Percentiles rank a stretch among this genome's conserved stretches.
Conservation (phyloP, 2,888 invertebrate genomes). For the Clitarchus hookeri region DNA sequence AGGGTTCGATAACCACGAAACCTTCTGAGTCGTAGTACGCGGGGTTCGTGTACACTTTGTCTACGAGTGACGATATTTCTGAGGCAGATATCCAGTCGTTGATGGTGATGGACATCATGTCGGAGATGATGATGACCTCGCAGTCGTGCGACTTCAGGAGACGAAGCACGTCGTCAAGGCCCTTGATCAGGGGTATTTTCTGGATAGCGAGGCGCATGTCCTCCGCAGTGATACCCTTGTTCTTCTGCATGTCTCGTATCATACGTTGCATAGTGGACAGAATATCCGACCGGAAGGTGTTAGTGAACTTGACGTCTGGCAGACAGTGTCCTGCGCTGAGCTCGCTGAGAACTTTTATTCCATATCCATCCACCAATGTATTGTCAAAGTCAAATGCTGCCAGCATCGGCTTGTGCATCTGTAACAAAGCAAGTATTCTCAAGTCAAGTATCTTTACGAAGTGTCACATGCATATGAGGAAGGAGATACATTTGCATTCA, state of each 20-base stretch:
- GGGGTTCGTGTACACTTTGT: constrained; percentile 72
- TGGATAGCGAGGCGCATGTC: constrained; percentile 61
- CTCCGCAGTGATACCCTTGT: constrained; percentile 56
- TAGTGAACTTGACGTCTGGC: neutral
- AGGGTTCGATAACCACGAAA: constrained; percentile 63
- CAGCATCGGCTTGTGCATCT: constrained; percentile 54
- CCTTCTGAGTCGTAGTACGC: constrained; percentile 64
- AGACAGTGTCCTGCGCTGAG: neutral
- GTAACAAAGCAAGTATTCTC: constrained; percentile 33
- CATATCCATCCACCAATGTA: constrained; percentile 73
- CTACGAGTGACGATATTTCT: constrained; percentile 54
- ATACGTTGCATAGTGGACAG: constrained; percentile 67
- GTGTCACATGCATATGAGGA: too few relatives aligned
- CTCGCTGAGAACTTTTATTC: neutral
- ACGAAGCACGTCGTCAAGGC: constrained; percentile 64
- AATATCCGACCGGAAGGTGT: neutral
- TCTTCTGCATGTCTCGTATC: constrained; percentile 62
- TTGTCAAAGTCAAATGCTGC: constrained; percentile 82
- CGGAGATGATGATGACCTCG: constrained; percentile 72
- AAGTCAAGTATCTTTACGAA: too few relatives aligned
- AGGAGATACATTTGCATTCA: too few relatives aligned
- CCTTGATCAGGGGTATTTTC: constrained; percentile 63
- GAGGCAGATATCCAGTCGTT: constrained; percentile 62
- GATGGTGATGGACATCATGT: constrained; percentile 77
- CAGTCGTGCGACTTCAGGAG: constrained; percentile 53